Evolutionary conservation across 1,140 invertebrate genomes (phyloP), one percentile per base, ranked within the genome.

Genomic region (Conus ventricosus): DNA sequence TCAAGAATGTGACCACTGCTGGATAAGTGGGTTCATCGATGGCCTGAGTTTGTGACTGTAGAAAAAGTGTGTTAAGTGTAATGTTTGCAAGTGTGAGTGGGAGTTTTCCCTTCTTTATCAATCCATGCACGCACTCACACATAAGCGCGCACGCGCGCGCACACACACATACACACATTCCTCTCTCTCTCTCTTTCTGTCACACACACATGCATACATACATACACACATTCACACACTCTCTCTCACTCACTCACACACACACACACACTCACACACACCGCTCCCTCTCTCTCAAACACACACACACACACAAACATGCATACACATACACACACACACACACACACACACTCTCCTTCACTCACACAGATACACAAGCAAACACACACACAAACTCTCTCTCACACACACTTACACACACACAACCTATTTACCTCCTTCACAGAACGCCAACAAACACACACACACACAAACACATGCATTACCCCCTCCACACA

Each of bases 241-340:
- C 39, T 39, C 39, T 39, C 39, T 39, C 39, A 39, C 39, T 39
- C 39, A 25, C 6, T 75, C 13, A 75, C 11, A 75, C 71, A 75
- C 71, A 75, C 13, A 75, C 71, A 75, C 11, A 75, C 20, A 23
- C 20, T 0, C 11, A 75, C 71, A 75, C 5, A 75, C 20, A 23
- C 20, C 13, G 4, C 13, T 17, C 71, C 11, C 20, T 8, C 20
- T 8, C 20, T 17, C 25, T 5, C 20, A 23, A 0, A 23, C 7
- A 20, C 3, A 75, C 57, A 75, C 71, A 75, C 71, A 20, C 53
- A n/a, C 20, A 55, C 82, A 93, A 97, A 97, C 92, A 97, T 96
- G 93, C 97, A 97, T 90, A 96, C 27, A 67, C 7, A 17, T 6
- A 75, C 20, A 75, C 25, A 25, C 71, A 97, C 90, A 96, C 27